phyloP scores from a whole-genome alignment of 2,888 invertebrate species.

The Gnatocerus cornutus region DNA sequence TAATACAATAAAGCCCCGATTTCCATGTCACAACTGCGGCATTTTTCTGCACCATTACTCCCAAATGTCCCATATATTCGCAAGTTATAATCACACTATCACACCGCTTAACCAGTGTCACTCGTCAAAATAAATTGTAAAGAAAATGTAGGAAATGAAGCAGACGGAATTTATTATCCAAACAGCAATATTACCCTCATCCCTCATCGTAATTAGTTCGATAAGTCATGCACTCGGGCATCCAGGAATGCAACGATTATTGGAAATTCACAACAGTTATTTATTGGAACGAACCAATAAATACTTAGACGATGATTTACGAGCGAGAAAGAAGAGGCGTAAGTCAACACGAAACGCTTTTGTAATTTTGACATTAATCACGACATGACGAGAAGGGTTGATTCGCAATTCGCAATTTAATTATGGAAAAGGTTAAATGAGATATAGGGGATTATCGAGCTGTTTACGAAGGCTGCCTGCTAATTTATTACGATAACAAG shows the following conservation, averaged over 20 bases:
- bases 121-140: slow-evolving; percentile 3
- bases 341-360: slow-evolving; percentile 18
- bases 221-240: slow-evolving; percentile 20
- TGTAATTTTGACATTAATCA: slow-evolving; percentile 35
- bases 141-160: slow-evolving; percentile 1
- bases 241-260: slow-evolving; percentile 14
- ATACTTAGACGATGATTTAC: slow-evolving; percentile 28
- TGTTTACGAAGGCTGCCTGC: slow-evolving; percentile 38
- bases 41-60: slow-evolving; percentile 3
- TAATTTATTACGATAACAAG: slow-evolving; percentile 46
- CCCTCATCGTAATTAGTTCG: slow-evolving; percentile 26
- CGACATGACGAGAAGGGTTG: slow-evolving; percentile 18
- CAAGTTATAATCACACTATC: slow-evolving; percentile 5
- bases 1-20: no score
- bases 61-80: not conserved
- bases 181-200: slow-evolving; percentile 11
- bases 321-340: slow-evolving; percentile 5
- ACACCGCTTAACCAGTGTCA: not conserved
- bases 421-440: slow-evolving; percentile 40
- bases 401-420: slow-evolving; percentile 41
- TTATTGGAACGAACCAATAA: slow-evolving; percentile 31
- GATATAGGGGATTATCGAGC: slow-evolving; percentile 45
- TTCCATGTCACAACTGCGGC: not conserved
- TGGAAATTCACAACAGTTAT: slow-evolving; percentile 17
- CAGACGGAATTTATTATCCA: not conserved